Conservation (phyloP, 2,888 invertebrate species). For the Galeruca laticollis region DNA sequence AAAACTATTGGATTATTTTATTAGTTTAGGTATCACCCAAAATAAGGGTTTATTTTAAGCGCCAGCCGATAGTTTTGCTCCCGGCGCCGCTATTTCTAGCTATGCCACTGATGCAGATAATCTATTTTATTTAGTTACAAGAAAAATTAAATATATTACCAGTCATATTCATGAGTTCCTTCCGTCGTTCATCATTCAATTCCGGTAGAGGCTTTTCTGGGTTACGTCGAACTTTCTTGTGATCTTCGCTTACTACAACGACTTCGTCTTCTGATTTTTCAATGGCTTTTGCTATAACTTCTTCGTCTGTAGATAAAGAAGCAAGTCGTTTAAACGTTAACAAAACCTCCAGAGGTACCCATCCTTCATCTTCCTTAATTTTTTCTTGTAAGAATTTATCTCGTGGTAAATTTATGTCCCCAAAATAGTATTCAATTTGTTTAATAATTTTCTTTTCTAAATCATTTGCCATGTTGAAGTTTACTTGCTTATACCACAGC, state of each 20-base stretch:
- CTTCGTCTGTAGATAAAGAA: conserved; percentile 75
- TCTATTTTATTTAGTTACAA: too few species aligned
- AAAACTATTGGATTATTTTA: too few species aligned
- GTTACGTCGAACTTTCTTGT: conserved; percentile 77
- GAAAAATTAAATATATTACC: conserved; percentile 52
- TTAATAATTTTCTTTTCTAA: conserved; percentile 75
- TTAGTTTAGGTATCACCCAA: too few species aligned
- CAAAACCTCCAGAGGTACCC: conserved; percentile 89
- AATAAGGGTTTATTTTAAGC: too few species aligned
- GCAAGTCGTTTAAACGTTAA: conserved; percentile 90
- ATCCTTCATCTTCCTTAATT: conserved; percentile 87
- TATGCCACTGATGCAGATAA: too few species aligned
- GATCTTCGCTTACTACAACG: conserved; percentile 75
- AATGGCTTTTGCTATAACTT: conserved; percentile 80
- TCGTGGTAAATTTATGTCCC: conserved; percentile 90
- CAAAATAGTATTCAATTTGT: conserved; percentile 79
- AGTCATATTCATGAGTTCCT: conserved; percentile 80
- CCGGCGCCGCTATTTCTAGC: too few species aligned
- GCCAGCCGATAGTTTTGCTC: too few species aligned
- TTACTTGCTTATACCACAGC: not conserved
- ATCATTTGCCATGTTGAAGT: conserved; percentile 57
- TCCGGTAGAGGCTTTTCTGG: conserved; percentile 84
- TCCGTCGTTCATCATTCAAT: conserved; percentile 85
- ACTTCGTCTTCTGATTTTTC: conserved; percentile 80
- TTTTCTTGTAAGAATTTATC: conserved; percentile 95